A percentile compares a stretch with the other conserved stretches of the same genome.
phyloP scores from a whole-genome alignment of 2,113 vertebrate species.

The Cynoglossus semilaevis region DNA sequence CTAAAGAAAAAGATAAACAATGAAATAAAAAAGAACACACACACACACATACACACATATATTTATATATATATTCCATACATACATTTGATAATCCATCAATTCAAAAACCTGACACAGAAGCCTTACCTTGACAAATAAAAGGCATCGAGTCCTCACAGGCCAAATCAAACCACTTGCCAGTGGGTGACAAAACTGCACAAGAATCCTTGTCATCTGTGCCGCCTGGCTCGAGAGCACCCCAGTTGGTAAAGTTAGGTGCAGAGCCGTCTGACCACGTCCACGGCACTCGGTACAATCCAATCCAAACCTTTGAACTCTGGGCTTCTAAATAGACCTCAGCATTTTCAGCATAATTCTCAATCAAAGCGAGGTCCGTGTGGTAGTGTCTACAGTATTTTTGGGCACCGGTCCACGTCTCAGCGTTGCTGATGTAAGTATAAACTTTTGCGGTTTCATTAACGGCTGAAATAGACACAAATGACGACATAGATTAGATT shows the following conservation, averaged over 20 bases:
- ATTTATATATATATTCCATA: too few relatives aligned
- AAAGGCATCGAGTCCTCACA: too few relatives aligned
- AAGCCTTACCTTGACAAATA: too few relatives aligned
- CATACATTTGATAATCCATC: too few relatives aligned
- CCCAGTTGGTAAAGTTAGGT: constrained; percentile 2
- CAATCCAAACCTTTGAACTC: accelerated
- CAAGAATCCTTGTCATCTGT: accelerated
- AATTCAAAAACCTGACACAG: too few relatives aligned
- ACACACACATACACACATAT: not conserved
- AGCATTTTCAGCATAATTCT: not conserved
- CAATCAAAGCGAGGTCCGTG: constrained; percentile 20
- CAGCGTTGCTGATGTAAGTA: accelerated
- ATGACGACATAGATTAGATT: not conserved
- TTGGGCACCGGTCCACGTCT: not conserved
- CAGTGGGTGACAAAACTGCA: too few relatives aligned
- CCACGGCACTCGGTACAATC: constrained; percentile 25
- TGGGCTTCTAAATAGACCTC: accelerated
- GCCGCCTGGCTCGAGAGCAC: accelerated
- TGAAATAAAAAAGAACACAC: not conserved
- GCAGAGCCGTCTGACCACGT: constrained; percentile 19
- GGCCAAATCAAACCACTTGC: too few relatives aligned
- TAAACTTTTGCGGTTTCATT: not conserved
- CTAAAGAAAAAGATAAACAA: too few relatives aligned
- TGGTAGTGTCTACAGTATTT: constrained; percentile 10
- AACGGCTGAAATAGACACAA: constrained; percentile 15